These are phyloP conservation scores for Yponomeuta cagnagella DNA, from an alignment of 2,888 invertebrate genomes.

Conservation along the genomic window DNA sequence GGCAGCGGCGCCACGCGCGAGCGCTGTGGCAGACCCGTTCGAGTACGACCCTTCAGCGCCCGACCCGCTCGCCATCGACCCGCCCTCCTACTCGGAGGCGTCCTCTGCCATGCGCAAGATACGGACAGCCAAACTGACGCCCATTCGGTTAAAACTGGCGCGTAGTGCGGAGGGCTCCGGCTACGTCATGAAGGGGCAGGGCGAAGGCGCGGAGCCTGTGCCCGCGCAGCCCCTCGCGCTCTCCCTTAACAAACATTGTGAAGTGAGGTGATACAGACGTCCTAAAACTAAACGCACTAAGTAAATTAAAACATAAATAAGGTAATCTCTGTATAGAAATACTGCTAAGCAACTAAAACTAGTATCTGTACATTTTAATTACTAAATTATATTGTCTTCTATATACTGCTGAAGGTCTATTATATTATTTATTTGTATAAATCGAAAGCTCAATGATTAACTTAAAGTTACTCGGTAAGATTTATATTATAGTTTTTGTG, in stretches of 20 bases:
- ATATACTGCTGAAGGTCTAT: constrained; percentile 43
- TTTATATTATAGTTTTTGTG: constrained; percentile 49
- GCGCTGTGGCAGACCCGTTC: constrained; percentile 56
- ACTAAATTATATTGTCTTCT: constrained; percentile 35
- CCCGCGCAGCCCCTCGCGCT: constrained; percentile 49
- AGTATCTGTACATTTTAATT: constrained; percentile 50
- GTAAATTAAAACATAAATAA: background rate
- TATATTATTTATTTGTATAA: constrained; percentile 72
- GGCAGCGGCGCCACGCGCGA: constrained; percentile 47
- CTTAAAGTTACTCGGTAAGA: constrained; percentile 65
- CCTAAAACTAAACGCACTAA: constrained; percentile 25
- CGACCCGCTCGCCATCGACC: constrained; percentile 63
- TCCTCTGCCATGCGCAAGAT: constrained; percentile 53
- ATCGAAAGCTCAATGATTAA: constrained; percentile 73
- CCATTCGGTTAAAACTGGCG: constrained; percentile 89
- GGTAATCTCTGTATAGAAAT: background rate
- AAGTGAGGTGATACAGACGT: constrained; percentile 87
- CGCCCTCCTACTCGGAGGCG: constrained; percentile 40
- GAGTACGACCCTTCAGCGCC: constrained; percentile 65
- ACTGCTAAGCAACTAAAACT: constrained; percentile 26
- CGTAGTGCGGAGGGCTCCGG: constrained; percentile 86
- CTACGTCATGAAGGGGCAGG: constrained; percentile 72
- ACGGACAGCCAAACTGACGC: constrained; percentile 78
- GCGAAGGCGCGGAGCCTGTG: constrained; percentile 30
- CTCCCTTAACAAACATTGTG: constrained; percentile 86